Evolutionary conservation across 2,888 invertebrate species (phyloP).

Genomic region (Maniola hyperantus): DNA sequence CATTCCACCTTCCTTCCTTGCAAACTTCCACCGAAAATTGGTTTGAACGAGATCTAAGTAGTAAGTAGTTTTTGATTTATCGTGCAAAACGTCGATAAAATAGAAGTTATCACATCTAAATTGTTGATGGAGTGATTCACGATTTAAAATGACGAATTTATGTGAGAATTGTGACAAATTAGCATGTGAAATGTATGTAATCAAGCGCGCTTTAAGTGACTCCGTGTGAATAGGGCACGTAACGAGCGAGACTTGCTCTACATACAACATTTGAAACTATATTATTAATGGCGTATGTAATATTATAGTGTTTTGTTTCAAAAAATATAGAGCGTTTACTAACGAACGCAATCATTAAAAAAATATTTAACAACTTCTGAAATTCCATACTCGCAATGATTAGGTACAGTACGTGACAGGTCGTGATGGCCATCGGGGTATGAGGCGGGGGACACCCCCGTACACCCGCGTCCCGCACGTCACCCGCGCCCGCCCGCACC

Average conservation of each 20-base stretch:
- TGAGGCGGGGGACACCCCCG: too few relatives aligned
- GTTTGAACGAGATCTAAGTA: too few relatives aligned
- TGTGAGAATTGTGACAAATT: conserved; percentile 59
- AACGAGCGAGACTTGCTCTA: conserved; percentile 55
- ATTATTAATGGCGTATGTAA: conserved; percentile 16
- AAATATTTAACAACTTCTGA: not conserved
- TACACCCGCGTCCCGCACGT: too few relatives aligned
- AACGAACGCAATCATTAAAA: not conserved
- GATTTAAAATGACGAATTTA: conserved; percentile 44
- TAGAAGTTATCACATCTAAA: not conserved
- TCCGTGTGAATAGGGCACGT: conserved; percentile 54
- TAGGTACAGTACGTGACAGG: too few relatives aligned
- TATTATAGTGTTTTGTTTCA: not conserved
- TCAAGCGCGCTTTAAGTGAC: conserved; percentile 63
- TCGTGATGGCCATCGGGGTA: too few relatives aligned
- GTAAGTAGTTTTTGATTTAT: too few relatives aligned
- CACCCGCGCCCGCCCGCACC: too few relatives aligned
- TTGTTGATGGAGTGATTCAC: conserved; percentile 1
- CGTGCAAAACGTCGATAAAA: too few relatives aligned
- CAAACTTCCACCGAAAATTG: too few relatives aligned
- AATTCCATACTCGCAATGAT: not conserved
- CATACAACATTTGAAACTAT: conserved; percentile 23
- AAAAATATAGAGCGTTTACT: not conserved
- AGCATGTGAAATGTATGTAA: conserved; percentile 61
- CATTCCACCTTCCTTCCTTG: too few relatives aligned